Percentiles rank a stretch among this genome's conserved stretches.
Conservation (phyloP, 2,797 vertebrate genomes). For the Spinus pinus region DNA sequence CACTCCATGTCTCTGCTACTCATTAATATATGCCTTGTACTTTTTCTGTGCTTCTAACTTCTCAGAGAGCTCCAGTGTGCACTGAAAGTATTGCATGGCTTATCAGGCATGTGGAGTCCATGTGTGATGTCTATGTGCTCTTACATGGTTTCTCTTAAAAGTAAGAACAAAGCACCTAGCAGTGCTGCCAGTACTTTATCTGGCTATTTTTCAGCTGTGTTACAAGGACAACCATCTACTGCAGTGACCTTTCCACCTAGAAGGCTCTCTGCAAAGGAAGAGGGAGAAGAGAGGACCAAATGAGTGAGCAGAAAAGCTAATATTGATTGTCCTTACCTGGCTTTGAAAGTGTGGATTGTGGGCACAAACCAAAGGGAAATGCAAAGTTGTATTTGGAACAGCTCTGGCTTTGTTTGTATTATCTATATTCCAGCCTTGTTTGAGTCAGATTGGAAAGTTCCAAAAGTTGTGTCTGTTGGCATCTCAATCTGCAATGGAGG, state of each 20-base stretch:
- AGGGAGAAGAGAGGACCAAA: constrained; percentile 27
- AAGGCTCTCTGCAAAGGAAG: constrained; percentile 11
- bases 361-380: not conserved
- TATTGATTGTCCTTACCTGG: not conserved
- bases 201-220: constrained; percentile 2
- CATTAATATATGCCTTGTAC: not conserved
- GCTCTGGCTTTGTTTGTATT: not conserved
- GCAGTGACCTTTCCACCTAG: not conserved
- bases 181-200: not conserved
- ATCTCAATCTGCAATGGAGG: not conserved
- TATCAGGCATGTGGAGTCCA: not conserved
- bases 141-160: not conserved
- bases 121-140: not conserved
- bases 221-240: not conserved
- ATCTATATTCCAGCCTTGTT: not conserved
- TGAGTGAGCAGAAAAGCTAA: constrained; percentile 19
- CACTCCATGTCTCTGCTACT: not conserved
- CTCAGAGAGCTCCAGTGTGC: not conserved
- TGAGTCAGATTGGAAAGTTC: not conserved
- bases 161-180: not conserved
- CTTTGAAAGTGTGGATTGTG: not conserved
- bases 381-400: not conserved
- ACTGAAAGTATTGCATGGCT: not conserved
- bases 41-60: not conserved
- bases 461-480: not conserved